phyloP scores from a whole-genome alignment of 2,113 vertebrate species.

The Coptodon rendalli region DNA sequence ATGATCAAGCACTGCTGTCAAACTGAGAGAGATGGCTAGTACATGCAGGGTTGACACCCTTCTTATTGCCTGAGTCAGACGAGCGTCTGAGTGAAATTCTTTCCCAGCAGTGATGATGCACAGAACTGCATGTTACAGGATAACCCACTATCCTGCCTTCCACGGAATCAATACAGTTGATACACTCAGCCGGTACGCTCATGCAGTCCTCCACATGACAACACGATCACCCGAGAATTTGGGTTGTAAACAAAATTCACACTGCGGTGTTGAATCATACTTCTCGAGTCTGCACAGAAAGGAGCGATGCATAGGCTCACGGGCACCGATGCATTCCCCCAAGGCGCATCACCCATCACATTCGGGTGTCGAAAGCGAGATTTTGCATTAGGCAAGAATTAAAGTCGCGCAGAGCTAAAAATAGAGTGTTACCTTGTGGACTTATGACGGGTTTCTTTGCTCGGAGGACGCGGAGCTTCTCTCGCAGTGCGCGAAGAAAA shows the following conservation, averaged over 20 bases:
- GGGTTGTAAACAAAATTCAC: constrained; percentile 16
- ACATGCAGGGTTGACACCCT: constrained; percentile 18
- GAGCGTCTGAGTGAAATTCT: background rate
- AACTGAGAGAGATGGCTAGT: background rate
- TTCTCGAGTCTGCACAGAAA: background rate
- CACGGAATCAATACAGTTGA: background rate
- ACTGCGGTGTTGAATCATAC: constrained; percentile 4
- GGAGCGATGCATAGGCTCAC: background rate
- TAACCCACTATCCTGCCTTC: background rate
- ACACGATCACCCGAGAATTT: background rate
- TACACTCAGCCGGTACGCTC: background rate
- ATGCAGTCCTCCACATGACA: background rate
- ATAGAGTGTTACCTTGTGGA: constrained; percentile 41
- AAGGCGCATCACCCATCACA: background rate
- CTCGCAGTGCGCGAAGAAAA: background rate
- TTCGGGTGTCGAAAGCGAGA: background rate
- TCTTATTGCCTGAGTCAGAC: background rate
- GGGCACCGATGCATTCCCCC: background rate
- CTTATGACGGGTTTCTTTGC: constrained; percentile 18
- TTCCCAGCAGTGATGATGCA: background rate
- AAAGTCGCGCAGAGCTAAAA: background rate
- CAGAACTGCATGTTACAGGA: background rate
- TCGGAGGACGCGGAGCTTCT: constrained; percentile 3
- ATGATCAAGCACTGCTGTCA: background rate
- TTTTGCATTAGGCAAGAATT: background rate